A percentile compares a stretch with the other conserved stretches of the same genome.
phyloP scores from a whole-genome alignment of 2,113 vertebrate genomes.

The Gobio gobio region DNA sequence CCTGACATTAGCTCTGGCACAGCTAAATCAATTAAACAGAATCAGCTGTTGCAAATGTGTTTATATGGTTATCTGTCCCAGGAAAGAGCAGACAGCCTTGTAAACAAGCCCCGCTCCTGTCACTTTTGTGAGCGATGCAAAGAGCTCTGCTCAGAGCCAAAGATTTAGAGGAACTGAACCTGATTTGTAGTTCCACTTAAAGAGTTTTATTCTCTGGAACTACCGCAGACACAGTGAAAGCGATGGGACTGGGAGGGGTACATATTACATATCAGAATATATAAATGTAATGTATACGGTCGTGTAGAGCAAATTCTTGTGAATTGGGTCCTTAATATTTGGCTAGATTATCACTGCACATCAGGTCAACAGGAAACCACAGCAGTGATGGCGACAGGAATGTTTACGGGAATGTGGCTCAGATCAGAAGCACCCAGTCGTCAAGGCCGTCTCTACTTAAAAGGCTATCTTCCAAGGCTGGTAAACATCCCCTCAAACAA shows the following conservation, averaged over 20 bases:
- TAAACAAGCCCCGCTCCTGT: not conserved
- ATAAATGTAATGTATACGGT: not conserved
- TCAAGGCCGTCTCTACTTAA: conserved; percentile 33
- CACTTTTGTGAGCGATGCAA: not conserved
- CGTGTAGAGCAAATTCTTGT: not conserved
- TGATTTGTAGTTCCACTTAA: not conserved
- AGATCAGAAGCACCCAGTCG: conserved; percentile 22
- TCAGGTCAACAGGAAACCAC: conserved; percentile 17
- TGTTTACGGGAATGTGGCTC: not conserved
- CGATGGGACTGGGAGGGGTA: not conserved
- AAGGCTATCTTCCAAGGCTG: conserved; percentile 36
- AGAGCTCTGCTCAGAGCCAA: no score
- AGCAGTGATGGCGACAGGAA: not conserved
- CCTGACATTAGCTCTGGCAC: not conserved
- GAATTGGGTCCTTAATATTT: not conserved
- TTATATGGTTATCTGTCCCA: not conserved
- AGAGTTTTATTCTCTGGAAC: not conserved
- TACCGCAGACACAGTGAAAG: not conserved
- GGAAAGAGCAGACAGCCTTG: not conserved
- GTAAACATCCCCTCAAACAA: conserved; percentile 15
- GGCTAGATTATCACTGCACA: not conserved
- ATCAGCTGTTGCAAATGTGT: not conserved
- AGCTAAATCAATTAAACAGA: not conserved
- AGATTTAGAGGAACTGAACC: not conserved
- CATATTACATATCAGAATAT: no score